Evolutionary conservation across 2,113 vertebrate species (phyloP).

Genomic region (Clarias gariepinus): DNA sequence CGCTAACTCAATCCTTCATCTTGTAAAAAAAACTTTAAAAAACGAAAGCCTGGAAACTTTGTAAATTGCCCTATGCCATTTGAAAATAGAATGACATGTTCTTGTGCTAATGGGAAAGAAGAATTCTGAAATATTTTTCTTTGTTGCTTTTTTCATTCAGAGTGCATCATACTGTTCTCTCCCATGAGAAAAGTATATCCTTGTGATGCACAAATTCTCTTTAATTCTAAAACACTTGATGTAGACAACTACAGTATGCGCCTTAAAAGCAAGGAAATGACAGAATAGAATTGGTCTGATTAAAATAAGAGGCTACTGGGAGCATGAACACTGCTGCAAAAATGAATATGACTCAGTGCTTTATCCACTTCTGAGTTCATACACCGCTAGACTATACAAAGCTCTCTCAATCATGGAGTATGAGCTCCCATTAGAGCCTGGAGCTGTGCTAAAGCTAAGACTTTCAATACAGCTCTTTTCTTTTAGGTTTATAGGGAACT

Average conservation of each 20-base stretch:
- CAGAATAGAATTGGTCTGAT: not conserved
- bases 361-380: conserved; percentile 17
- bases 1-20: conserved; percentile 16
- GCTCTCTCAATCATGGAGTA: conserved; percentile 17
- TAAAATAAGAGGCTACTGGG: not conserved
- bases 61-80: conserved; percentile 18
- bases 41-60: conserved; percentile 17
- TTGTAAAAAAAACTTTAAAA: conserved; percentile 13
- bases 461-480: conserved; percentile 28
- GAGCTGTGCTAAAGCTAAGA: conserved; percentile 23
- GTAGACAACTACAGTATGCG: not conserved
- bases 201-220: not conserved
- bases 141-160: conserved; percentile 1
- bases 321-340: not conserved
- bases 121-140: not conserved
- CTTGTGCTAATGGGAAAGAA: not conserved
- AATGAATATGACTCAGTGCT: conserved; percentile 13
- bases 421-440: conserved; percentile 24
- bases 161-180: too few relatives aligned
- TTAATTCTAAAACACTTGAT: not conserved
- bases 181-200: not conserved
- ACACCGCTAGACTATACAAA: conserved; percentile 13
- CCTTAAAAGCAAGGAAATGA: not conserved
- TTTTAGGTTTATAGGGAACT: conserved; percentile 24
- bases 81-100: not conserved